phyloP scores from a whole-genome alignment of 2,113 vertebrate species.

The Campylorhamphus procurvoides region DNA sequence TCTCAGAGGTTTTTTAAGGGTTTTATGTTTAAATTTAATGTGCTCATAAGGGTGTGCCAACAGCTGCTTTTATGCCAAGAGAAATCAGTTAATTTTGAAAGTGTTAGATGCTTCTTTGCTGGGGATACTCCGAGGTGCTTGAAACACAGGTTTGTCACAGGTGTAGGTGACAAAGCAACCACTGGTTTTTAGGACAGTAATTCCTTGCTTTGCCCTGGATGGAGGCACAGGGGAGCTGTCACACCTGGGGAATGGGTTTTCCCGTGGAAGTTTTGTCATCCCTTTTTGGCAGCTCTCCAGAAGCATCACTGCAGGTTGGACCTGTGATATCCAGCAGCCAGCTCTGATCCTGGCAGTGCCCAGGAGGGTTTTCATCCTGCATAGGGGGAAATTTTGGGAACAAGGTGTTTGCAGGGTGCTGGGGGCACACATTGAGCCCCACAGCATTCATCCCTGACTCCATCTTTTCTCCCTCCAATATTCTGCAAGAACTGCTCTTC shows the following conservation, averaged over 20 bases:
- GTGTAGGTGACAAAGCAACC: background rate
- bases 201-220: background rate
- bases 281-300: background rate
- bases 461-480: background rate
- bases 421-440: background rate
- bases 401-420: background rate
- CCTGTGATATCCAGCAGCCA: background rate
- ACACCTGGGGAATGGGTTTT: rapidly evolving
- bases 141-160: background rate
- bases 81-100: background rate
- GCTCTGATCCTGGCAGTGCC: background rate
- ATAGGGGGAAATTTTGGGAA: background rate
- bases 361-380: background rate
- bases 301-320: background rate
- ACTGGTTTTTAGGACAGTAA: background rate
- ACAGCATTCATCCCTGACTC: background rate
- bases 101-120: background rate
- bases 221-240: background rate
- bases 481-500: background rate
- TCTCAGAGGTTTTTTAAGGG: background rate
- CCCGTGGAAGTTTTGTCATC: background rate
- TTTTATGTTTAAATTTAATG: background rate
- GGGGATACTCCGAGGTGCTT: background rate
- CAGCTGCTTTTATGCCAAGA: background rate
- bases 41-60: background rate